Conservation (phyloP, 2,888 invertebrate species). For the Caenorhabditis drosophilae region DNA sequence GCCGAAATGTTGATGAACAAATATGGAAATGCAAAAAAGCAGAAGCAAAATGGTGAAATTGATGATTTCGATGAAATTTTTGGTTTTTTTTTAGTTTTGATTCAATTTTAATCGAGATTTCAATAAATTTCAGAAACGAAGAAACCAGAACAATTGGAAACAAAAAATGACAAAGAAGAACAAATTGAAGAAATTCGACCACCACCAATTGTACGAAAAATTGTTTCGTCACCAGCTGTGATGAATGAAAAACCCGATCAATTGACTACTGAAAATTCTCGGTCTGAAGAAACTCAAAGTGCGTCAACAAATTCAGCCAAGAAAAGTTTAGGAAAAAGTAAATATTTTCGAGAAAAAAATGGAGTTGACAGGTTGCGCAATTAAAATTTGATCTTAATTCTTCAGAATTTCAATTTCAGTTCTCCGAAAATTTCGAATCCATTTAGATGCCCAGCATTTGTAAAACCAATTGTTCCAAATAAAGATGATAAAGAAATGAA, state of each 20-base stretch:
- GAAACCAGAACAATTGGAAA: background rate
- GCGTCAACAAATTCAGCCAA: conserved; percentile 6
- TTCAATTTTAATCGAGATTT: background rate
- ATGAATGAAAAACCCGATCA: conserved; percentile 1
- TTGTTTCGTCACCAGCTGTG: conserved; percentile 11
- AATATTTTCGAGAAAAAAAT: conserved; percentile 3
- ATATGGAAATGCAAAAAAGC: conserved; percentile 1
- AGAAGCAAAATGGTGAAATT: no score
- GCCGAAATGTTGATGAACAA: conserved; percentile 20
- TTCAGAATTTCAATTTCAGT: background rate
- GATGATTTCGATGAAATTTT: conserved; percentile 4
- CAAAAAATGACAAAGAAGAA: conserved; percentile 4
- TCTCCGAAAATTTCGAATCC: conserved; percentile 23
- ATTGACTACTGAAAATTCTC: conserved; percentile 18
- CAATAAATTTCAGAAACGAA: background rate
- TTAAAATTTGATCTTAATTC: background rate
- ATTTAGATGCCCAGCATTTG: conserved; percentile 32
- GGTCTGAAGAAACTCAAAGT: conserved; percentile 9
- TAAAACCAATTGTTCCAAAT: conserved; percentile 8
- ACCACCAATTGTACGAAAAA: conserved; percentile 6
- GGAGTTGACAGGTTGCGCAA: background rate
- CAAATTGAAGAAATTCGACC: background rate
- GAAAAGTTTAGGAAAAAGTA: conserved; percentile 1
- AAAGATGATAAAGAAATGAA: background rate
- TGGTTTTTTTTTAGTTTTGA: background rate